Conservation (phyloP, 2,113 vertebrate genomes). For the Atlantisia rogersi region DNA sequence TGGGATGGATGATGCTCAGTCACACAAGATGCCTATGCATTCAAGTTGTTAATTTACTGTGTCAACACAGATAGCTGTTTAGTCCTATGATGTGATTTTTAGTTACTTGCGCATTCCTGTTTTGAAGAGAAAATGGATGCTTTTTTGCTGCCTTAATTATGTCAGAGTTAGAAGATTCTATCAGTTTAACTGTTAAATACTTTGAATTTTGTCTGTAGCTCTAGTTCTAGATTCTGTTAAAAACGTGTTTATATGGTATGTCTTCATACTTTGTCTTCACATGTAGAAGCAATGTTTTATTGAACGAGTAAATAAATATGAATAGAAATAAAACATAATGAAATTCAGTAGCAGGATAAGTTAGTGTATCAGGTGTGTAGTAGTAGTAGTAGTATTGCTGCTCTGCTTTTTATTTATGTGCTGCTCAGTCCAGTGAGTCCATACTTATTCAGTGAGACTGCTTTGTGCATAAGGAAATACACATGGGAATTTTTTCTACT, state of each 20-base stretch:
- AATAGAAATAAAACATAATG: slow-evolving; percentile 7
- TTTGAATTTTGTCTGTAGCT: background rate
- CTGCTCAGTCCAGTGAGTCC: background rate
- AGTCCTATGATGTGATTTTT: background rate
- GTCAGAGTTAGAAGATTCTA: background rate
- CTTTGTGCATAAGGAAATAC: background rate
- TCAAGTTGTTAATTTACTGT: background rate
- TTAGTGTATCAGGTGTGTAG: background rate
- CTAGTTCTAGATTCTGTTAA: background rate
- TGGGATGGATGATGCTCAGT: background rate
- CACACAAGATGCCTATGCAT: background rate
- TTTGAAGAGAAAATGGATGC: background rate
- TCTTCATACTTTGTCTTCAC: slow-evolving; percentile 3
- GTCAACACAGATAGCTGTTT: background rate
- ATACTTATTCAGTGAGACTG: background rate
- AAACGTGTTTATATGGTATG: background rate
- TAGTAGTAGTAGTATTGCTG: background rate
- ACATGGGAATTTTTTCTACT: background rate
- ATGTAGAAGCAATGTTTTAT: slow-evolving; percentile 8
- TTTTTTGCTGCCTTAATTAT: background rate
- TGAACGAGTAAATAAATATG: slow-evolving; percentile 10
- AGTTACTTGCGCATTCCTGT: background rate
- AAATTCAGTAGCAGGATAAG: background rate
- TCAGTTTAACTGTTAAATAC: background rate
- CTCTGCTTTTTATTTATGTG: background rate